Evolutionary conservation across 2,113 vertebrate species (phyloP).

Genomic region (Lagopus muta): DNA sequence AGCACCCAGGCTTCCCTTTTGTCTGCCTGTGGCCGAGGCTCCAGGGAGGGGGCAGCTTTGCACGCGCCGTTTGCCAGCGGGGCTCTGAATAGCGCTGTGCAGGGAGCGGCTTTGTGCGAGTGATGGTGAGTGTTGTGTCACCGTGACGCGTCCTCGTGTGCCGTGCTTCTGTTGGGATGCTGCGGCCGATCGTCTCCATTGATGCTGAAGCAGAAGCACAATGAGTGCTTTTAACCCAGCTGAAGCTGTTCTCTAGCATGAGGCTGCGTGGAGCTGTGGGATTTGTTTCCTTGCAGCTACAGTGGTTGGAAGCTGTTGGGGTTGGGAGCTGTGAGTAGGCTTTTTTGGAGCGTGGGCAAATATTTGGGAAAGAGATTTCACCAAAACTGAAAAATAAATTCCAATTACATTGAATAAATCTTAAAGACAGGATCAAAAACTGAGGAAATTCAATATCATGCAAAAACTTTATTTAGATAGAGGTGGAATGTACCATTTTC

Average conservation of each 20-base stretch:
- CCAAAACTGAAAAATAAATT: background rate
- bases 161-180: fast-evolving
- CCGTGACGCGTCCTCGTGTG: background rate
- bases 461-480: background rate
- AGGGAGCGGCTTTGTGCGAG: background rate
- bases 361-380: background rate
- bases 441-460: background rate
- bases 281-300: background rate
- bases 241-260: background rate
- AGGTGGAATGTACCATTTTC: background rate
- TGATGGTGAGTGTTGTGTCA: background rate
- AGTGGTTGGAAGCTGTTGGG: background rate
- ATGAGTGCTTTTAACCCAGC: background rate
- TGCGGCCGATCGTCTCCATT: background rate
- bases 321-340: fast-evolving
- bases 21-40: background rate
- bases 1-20: background rate
- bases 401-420: background rate
- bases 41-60: background rate
- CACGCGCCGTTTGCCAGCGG: fast-evolving
- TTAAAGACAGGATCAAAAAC: background rate
- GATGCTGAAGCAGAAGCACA: background rate
- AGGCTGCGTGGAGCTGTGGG: background rate
- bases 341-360: background rate
- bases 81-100: background rate